Base-by-base conservation (phyloP, 2,113 vertebrate species). In the Nesospiza acunhae region DNA sequence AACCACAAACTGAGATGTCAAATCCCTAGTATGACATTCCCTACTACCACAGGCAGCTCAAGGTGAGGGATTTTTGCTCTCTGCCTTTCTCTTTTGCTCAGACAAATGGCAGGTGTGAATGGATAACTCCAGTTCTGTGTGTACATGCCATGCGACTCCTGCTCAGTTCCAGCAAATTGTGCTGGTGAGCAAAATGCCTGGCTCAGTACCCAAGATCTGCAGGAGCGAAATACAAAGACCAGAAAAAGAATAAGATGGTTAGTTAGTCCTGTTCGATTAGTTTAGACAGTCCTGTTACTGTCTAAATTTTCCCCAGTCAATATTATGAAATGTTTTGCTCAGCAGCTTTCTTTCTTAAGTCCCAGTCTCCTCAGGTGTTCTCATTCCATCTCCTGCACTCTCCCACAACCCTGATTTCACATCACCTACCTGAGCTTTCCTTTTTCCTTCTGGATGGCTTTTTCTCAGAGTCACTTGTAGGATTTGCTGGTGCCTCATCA, bases 401-500 rank as follows among this genome's bases (percentile, higher is more conserved):
- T 5, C 56, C 62, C 86, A 35, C 46, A 23, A 2, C 89, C 90
- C 84, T 37, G 63, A 24, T 58, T 49, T 35, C 37, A 1, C 0
- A 17, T 31, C 96, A 98, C 99, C 97, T 98, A 99, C 99, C 99
- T 99, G 99, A 94, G n/a, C 93, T 96, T 49, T 99, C 99, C 96
- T 99, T 98, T 98, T 98, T 99, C 87, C 98, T 97, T 93, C 98
- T 98, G 96, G 97, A 87, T 24, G 98, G 86, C 96, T 99, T 99
- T 97, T 98, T 99, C 97, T 99, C 99, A 0, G 95, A 97, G 73
- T 98, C 98, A 9, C n/a, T 92, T 11, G 97, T 93, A 2, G 98
- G 93, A 67, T 97, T 98, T 84, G 96, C 98, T 39, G 98, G 97
- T 5, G 97, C 97, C 26, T 98, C 97, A n/a, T 97, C 98, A 8